These are phyloP conservation scores for Magallana ariakensis DNA, from an alignment of 1,140 invertebrate genomes.

Conservation along the genomic window DNA sequence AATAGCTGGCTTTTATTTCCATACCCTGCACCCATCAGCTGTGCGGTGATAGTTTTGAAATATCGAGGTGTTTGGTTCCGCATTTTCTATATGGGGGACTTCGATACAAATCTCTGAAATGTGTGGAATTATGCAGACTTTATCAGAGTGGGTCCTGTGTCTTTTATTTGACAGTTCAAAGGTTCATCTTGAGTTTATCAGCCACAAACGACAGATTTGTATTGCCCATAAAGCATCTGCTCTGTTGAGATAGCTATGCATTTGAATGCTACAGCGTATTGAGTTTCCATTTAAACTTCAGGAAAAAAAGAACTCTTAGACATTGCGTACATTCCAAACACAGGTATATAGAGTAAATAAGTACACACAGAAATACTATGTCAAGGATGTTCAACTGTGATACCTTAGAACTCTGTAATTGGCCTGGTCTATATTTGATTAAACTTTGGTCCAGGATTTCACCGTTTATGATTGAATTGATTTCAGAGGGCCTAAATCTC, in stretches of 20 bases:
- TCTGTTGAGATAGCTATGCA: background rate
- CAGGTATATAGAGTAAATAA: background rate
- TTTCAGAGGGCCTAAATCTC: background rate
- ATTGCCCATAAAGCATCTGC: background rate
- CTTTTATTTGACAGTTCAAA: conserved; percentile 31
- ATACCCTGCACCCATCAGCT: background rate
- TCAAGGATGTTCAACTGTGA: conserved; percentile 19
- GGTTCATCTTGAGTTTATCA: conserved; percentile 24
- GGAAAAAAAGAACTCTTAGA: background rate
- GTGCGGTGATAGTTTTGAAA: conserved; percentile 9
- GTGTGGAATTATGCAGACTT: background rate
- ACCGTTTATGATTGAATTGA: background rate
- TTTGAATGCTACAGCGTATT: conserved; percentile 23
- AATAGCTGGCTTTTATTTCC: background rate
- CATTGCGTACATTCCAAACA: conserved; percentile 23
- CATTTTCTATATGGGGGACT: background rate
- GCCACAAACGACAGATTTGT: background rate
- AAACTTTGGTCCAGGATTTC: conserved; percentile 6
- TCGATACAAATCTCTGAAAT: background rate
- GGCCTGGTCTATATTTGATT: background rate
- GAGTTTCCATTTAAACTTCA: conserved; percentile 11
- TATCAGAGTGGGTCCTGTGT: conserved; percentile 1
- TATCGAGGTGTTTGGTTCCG: background rate
- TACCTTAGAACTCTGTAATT: background rate
- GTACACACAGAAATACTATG: background rate